phyloP scores from a whole-genome alignment of 2,113 vertebrate genomes.

The Colistium nudipinnis region DNA sequence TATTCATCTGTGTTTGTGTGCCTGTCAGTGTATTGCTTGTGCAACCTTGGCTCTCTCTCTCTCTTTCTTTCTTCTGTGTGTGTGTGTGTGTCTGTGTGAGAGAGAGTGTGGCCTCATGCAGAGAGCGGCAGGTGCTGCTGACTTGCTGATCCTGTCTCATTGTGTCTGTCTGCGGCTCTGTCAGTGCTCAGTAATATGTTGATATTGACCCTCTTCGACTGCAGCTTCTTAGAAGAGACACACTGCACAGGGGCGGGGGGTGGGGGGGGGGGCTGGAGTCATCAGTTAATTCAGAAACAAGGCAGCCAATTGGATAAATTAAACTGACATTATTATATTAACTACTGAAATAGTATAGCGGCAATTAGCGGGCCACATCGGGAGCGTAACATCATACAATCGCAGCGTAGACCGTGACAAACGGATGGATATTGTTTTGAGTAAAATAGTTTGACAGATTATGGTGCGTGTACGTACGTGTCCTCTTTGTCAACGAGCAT shows the following conservation, averaged over 20 bases:
- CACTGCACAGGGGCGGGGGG: slow-evolving; percentile 28
- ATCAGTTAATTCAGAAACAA: slow-evolving; percentile 52
- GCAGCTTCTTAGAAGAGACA: slow-evolving; percentile 54
- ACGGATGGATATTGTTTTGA: slow-evolving; percentile 23
- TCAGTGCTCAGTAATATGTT: slow-evolving; percentile 80
- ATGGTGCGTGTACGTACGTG: slow-evolving; percentile 1
- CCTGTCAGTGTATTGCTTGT: slow-evolving; percentile 48
- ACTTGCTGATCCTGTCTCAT: slow-evolving; percentile 81
- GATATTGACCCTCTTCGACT: slow-evolving; percentile 78
- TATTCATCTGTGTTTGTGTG: slow-evolving; percentile 64
- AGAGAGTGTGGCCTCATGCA: slow-evolving; percentile 43
- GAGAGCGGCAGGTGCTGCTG: slow-evolving; percentile 76
- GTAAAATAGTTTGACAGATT: slow-evolving; percentile 22
- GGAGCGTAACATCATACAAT: slow-evolving; percentile 21
- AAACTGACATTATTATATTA: slow-evolving; percentile 55
- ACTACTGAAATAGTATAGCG: slow-evolving; percentile 45
- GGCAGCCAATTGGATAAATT: slow-evolving; percentile 58
- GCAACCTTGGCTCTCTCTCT: slow-evolving; percentile 30
- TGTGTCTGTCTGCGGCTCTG: slow-evolving; percentile 79
- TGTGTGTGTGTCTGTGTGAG: slow-evolving; percentile 29
- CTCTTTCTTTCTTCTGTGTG: background rate
- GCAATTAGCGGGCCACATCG: slow-evolving; percentile 32
- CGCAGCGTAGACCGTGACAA: slow-evolving; percentile 17
- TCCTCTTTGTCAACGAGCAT: slow-evolving; percentile 11
- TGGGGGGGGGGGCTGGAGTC: slow-evolving; percentile 31